Evolutionary conservation across 2,113 vertebrate species (phyloP).

Genomic region (Cromileptes altivelis): DNA sequence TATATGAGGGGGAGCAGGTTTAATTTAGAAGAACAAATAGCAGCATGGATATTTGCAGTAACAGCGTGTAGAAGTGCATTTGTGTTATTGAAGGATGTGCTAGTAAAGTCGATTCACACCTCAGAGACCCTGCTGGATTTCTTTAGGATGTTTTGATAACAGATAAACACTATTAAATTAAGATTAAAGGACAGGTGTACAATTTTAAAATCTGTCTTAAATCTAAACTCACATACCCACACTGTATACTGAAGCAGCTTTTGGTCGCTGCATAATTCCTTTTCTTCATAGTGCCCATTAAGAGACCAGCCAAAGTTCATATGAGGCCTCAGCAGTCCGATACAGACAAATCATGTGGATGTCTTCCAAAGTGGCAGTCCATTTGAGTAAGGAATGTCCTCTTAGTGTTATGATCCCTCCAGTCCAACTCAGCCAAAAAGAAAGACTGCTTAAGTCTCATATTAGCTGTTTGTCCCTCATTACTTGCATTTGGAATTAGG

Average conservation of each 20-base stretch:
- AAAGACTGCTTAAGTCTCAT: not conserved
- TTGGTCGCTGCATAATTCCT: not conserved
- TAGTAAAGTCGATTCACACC: not conserved
- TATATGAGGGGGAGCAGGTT: constrained; percentile 4
- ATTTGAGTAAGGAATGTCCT: not conserved
- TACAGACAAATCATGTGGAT: not conserved
- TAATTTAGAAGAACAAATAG: constrained; percentile 34
- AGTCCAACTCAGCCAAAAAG: not conserved
- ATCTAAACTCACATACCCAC: not conserved
- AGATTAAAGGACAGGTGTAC: not conserved
- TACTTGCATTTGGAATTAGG: too few relatives aligned
- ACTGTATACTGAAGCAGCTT: not conserved
- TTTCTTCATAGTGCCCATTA: not conserved
- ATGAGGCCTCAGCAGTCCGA: not conserved
- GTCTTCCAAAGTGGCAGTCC: not conserved
- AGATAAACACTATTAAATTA: not conserved
- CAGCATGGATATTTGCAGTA: not conserved
- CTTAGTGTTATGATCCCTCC: not conserved
- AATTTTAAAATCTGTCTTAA: not conserved
- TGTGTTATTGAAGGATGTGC: not conserved
- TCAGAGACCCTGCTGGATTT: not conserved
- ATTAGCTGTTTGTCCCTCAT: not conserved
- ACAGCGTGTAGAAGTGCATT: too few relatives aligned
- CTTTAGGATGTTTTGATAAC: not conserved
- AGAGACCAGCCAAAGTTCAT: not conserved